These are phyloP conservation scores for Macrostomum lignano DNA, from an alignment of 1,140 invertebrate genomes.

Conservation along the genomic window DNA sequence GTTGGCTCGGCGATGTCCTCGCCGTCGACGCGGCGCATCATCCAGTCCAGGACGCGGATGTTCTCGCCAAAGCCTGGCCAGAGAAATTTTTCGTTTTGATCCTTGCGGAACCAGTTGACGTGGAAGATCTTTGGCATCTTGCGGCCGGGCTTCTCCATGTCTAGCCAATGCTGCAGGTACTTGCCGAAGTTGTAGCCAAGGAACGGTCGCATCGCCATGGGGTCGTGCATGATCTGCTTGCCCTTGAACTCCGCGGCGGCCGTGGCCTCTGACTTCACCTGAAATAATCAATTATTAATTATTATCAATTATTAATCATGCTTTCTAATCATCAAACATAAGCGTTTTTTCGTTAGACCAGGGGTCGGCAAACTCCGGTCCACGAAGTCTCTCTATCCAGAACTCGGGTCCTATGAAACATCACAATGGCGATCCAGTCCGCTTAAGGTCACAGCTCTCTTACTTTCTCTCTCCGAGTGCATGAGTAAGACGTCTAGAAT, in stretches of 20 bases:
- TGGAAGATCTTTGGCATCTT: conserved; percentile 66
- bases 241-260: conserved; percentile 83
- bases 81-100: conserved; percentile 47
- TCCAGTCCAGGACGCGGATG: conserved; percentile 70
- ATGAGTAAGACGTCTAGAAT: too few relatives aligned
- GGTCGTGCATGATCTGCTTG: conserved; percentile 86
- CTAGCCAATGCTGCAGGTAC: conserved; percentile 76
- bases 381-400: too few relatives aligned
- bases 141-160: conserved; percentile 36
- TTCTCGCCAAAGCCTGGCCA: conserved; percentile 98
- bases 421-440: too few relatives aligned
- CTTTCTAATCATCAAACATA: too few relatives aligned
- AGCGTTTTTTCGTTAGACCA: too few relatives aligned
- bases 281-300: too few relatives aligned
- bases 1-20: conserved; percentile 28
- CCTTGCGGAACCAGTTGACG: conserved; percentile 90
- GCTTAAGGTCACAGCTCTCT: too few relatives aligned
- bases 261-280: conserved; percentile 80
- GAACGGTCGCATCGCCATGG: conserved; percentile 94
- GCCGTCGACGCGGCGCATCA: conserved; percentile 48
- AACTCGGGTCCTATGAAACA: too few relatives aligned
- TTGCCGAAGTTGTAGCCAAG: conserved; percentile 96
- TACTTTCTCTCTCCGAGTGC: too few relatives aligned
- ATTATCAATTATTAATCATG: too few relatives aligned
- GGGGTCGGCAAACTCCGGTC: too few relatives aligned